These are phyloP conservation scores for Pseudolycoriella hygida DNA, from an alignment of 2,888 invertebrate genomes.

Conservation along the genomic window DNA sequence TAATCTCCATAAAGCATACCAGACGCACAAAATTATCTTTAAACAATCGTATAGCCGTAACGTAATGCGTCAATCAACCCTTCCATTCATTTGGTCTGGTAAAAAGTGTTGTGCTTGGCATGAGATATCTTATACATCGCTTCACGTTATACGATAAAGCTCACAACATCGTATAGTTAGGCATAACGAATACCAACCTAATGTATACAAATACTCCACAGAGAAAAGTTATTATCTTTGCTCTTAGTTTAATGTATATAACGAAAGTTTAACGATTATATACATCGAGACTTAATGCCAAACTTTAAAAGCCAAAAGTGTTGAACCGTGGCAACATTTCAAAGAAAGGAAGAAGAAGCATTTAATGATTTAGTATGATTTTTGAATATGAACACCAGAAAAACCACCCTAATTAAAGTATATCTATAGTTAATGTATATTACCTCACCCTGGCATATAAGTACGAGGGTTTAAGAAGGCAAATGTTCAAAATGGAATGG, in stretches of 20 bases:
- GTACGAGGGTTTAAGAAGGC: no score
- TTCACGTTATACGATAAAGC: no score
- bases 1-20: no score
- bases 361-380: conserved; percentile 6
- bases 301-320: conserved; percentile 5
- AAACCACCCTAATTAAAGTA: conserved; percentile 2
- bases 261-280: neutral
- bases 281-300: conserved; percentile 1
- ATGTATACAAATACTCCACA: neutral
- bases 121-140: no score
- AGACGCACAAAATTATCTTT: neutral
- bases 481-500: no score
- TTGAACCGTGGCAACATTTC: conserved; percentile 7
- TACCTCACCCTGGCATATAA: no score
- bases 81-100: neutral
- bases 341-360: conserved; percentile 2
- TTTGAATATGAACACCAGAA: conserved; percentile 2
- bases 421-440: neutral
- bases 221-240: conserved; percentile 1
- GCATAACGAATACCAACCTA: no score
- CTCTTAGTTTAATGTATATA: neutral
- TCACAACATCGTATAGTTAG: no score
- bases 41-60: neutral
- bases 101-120: no score
- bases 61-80: conserved; percentile 4